Evolutionary conservation across 2,888 invertebrate species (phyloP).

Genomic region (Thera obeliscata): DNA sequence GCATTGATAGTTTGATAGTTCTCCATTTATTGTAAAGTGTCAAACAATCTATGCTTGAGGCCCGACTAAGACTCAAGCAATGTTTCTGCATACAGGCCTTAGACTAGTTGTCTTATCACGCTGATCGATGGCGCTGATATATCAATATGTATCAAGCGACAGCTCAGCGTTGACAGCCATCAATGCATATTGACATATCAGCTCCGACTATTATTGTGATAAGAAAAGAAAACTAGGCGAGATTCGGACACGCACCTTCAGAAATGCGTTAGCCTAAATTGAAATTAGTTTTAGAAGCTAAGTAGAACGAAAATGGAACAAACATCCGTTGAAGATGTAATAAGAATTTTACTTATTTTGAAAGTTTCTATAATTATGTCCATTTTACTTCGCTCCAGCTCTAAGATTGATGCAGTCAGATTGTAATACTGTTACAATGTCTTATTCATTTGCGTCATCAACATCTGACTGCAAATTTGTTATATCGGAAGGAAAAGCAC

Average conservation of each 20-base stretch:
- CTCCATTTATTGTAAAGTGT: no score
- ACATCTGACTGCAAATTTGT: conserved; percentile 8
- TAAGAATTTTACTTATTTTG: neutral
- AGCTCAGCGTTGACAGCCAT: no score
- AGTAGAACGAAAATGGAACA: neutral
- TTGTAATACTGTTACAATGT: neutral
- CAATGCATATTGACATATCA: no score
- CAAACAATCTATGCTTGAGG: no score
- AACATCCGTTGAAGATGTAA: neutral
- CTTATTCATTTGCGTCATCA: neutral
- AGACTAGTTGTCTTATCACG: no score
- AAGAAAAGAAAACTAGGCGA: neutral
- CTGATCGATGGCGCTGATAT: no score
- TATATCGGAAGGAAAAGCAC: conserved; percentile 6
- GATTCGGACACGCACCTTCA: neutral
- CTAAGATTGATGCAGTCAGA: neutral
- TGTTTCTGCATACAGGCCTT: no score
- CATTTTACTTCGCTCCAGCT: conserved; percentile 3
- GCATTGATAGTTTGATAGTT: no score
- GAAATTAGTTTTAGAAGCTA: neutral
- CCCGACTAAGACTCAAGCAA: no score
- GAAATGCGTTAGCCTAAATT: no score
- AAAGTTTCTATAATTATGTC: neutral
- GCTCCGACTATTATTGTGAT: no score
- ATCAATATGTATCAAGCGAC: no score